These are phyloP conservation scores for Dugesia japonica DNA, from an alignment of 2,888 invertebrate species.

Conservation along the genomic window DNA sequence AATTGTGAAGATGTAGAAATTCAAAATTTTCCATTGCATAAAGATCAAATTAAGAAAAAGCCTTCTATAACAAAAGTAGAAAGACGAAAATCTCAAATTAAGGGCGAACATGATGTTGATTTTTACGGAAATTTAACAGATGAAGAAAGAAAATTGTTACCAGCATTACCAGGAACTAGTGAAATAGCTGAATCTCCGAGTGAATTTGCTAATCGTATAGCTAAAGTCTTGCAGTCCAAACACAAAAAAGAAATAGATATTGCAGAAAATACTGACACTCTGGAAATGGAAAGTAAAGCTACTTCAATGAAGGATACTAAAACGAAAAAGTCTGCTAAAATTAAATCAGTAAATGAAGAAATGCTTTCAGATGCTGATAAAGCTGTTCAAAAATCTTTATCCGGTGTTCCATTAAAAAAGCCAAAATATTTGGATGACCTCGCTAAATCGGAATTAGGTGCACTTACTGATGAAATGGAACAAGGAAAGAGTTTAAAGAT, in stretches of 20 bases:
- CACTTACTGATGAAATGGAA: too few species aligned
- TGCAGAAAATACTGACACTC: neutral
- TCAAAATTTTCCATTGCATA: neutral
- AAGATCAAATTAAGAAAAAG: neutral
- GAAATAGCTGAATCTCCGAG: neutral
- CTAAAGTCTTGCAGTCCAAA: neutral
- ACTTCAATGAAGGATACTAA: too few species aligned
- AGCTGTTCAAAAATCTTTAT: too few species aligned
- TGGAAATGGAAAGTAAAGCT: too few species aligned
- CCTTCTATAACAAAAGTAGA: neutral
- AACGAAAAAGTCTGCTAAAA: too few species aligned
- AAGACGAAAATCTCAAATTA: neutral
- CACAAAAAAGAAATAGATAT: neutral
- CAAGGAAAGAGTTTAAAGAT: too few species aligned
- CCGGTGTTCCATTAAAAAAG: too few species aligned
- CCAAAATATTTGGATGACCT: too few species aligned
- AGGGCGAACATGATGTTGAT: neutral
- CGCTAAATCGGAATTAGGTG: too few species aligned
- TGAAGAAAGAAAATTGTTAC: neutral
- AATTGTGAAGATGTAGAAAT: neutral
- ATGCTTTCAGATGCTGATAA: too few species aligned
- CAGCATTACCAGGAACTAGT: neutral
- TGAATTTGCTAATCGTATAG: neutral
- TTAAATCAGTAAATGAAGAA: too few species aligned
- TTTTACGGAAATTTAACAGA: neutral